Evolutionary conservation across 2,797 vertebrate species (phyloP).

Genomic region (Microhierax caerulescens): DNA sequence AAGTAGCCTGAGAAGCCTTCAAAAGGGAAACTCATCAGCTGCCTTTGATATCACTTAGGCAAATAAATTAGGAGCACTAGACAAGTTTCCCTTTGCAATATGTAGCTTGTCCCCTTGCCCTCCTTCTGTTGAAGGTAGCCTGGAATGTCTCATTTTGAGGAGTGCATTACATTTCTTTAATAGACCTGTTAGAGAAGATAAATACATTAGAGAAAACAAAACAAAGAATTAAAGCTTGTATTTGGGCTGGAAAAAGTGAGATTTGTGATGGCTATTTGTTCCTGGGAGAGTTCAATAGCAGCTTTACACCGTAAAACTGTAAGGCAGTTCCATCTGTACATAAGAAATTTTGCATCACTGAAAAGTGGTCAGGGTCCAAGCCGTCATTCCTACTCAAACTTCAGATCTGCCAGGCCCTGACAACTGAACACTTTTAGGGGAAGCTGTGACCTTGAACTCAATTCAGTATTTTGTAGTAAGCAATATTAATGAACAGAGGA

Average conservation of each 20-base stretch:
- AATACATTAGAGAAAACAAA: neutral
- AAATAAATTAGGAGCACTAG: neutral
- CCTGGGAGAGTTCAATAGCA: neutral
- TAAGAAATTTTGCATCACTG: neutral
- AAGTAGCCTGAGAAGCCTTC: neutral
- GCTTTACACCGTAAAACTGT: neutral
- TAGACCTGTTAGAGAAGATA: neutral
- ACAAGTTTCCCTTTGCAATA: neutral
- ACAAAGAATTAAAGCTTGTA: neutral
- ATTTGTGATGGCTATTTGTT: neutral
- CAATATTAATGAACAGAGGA: neutral
- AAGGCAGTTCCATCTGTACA: neutral
- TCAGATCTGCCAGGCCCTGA: neutral
- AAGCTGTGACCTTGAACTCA: neutral
- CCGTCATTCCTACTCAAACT: neutral
- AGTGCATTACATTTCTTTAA: neutral
- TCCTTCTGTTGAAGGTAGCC: neutral
- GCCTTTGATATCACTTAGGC: neutral
- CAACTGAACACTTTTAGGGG: neutral
- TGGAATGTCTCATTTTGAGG: neutral
- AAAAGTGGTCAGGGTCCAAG: neutral
- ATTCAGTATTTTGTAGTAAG: neutral
- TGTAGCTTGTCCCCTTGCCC: neutral
- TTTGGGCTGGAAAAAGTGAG: neutral
- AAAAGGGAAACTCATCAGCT: neutral